phyloP scores from a whole-genome alignment of 1,140 invertebrate species.

The Zophobas morio region DNA sequence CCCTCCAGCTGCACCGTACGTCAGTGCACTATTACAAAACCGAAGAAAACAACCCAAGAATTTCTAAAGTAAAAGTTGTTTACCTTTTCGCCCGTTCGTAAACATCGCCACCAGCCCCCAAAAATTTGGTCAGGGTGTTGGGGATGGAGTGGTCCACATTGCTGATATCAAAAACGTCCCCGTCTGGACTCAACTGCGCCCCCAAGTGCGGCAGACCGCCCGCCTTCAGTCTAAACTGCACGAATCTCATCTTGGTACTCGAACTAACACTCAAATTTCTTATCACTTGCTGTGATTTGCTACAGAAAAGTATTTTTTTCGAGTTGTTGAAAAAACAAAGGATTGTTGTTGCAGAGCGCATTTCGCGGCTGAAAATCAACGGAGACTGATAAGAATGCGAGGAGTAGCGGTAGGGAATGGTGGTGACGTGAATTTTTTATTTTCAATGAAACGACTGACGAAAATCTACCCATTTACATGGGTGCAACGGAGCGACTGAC shows the following conservation, averaged over 20 bases:
- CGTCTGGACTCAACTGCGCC: constrained; percentile 70
- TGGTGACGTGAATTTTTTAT: constrained; percentile 5
- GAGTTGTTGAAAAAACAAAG: constrained; percentile 2
- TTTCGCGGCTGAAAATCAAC: not conserved
- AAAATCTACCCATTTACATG: constrained; percentile 3
- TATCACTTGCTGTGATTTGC: constrained; percentile 10
- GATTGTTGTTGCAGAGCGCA: constrained; percentile 1
- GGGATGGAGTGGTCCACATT: constrained; percentile 73
- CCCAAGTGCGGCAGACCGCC: constrained; percentile 72
- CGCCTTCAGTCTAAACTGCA: constrained; percentile 71
- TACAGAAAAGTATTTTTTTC: constrained; percentile 4
- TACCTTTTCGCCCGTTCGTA: constrained; percentile 73
- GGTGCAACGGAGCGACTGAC: not conserved
- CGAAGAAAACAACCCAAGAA: no score
- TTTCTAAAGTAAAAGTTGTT: constrained; percentile 19
- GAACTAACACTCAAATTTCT: constrained; percentile 57
- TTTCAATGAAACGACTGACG: not conserved
- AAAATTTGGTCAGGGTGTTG: constrained; percentile 72
- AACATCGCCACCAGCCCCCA: constrained; percentile 69
- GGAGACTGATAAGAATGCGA: constrained; percentile 15
- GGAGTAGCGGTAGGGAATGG: constrained; percentile 8
- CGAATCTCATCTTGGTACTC: constrained; percentile 67
- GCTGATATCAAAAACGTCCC: constrained; percentile 74
- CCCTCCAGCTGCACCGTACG: no score
- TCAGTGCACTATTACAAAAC: no score